These are phyloP conservation scores for Cebus imitator DNA, from an alignment of 2,113 vertebrate species.

Conservation along the genomic window DNA sequence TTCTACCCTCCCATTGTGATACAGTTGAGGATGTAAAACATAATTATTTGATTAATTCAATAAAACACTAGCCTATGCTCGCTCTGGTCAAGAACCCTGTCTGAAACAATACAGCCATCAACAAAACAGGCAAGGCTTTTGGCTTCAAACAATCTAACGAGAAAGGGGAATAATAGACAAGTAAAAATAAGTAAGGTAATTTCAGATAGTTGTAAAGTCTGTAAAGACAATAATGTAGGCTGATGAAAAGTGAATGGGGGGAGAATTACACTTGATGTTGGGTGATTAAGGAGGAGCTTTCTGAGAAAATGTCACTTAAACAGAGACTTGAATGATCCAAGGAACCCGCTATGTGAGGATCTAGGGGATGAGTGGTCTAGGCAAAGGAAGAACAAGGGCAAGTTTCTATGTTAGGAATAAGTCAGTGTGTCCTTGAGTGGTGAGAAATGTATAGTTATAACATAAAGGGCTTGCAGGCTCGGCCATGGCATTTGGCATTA, in stretches of 20 bases:
- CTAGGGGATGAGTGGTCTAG: too few relatives aligned
- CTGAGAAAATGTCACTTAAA: neutral
- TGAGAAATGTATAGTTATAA: neutral
- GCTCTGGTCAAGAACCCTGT: neutral
- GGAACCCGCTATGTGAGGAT: neutral
- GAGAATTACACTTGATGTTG: neutral
- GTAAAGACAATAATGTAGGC: neutral
- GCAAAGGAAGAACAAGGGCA: neutral
- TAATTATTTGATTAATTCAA: neutral
- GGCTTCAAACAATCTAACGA: neutral
- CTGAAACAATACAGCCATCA: neutral
- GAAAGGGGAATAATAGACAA: neutral
- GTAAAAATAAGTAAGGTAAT: neutral
- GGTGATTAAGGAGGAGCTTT: neutral
- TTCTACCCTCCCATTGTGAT: neutral
- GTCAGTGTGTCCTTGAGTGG: neutral
- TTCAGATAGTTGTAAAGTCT: neutral
- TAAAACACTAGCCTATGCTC: neutral
- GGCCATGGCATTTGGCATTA: neutral
- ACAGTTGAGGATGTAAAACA: neutral
- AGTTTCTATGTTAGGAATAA: neutral
- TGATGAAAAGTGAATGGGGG: neutral
- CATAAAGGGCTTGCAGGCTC: neutral
- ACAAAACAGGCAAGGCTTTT: neutral
- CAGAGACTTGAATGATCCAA: neutral